Percentiles rank a stretch among this genome's conserved stretches.
Conservation (phyloP, 2,888 invertebrate genomes). For the Plebejus argus region DNA sequence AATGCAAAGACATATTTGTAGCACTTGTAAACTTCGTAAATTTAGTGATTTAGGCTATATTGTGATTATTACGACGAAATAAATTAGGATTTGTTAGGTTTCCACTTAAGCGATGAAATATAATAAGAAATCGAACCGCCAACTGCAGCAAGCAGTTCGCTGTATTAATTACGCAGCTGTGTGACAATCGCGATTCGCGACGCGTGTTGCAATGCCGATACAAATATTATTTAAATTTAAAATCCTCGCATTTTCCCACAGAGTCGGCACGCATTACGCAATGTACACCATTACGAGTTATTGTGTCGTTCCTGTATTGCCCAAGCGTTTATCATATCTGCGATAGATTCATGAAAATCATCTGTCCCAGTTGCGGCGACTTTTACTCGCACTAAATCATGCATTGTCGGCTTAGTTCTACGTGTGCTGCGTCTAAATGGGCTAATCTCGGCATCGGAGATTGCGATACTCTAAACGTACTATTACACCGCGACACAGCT, state of each 20-base stretch:
- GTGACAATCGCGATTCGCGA: slow-evolving; percentile 36
- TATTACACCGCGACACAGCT: not conserved
- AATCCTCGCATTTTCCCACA: slow-evolving; percentile 65
- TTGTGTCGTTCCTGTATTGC: slow-evolving; percentile 47
- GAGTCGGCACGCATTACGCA: slow-evolving; percentile 56
- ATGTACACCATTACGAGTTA: slow-evolving; percentile 53
- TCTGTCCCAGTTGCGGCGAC: slow-evolving; percentile 27
- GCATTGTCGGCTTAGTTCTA: slow-evolving; percentile 19
- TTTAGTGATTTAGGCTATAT: no score
- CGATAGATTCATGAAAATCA: slow-evolving; percentile 32
- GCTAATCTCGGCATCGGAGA: not conserved
- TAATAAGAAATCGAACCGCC: not conserved
- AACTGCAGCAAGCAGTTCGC: not conserved
- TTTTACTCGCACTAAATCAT: slow-evolving; percentile 27
- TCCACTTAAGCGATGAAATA: not conserved
- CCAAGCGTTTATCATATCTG: slow-evolving; percentile 38
- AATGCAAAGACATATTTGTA: not conserved
- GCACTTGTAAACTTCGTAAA: no score
- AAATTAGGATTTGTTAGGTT: not conserved
- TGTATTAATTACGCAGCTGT: not conserved
- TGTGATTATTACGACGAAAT: no score
- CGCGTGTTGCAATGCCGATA: slow-evolving; percentile 57
- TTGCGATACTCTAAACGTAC: slow-evolving; percentile 10
- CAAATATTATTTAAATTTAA: slow-evolving; percentile 72
- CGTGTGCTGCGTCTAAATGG: slow-evolving; percentile 12